phyloP scores from a whole-genome alignment of 2,888 invertebrate species.

The Amphipyra berbera region DNA sequence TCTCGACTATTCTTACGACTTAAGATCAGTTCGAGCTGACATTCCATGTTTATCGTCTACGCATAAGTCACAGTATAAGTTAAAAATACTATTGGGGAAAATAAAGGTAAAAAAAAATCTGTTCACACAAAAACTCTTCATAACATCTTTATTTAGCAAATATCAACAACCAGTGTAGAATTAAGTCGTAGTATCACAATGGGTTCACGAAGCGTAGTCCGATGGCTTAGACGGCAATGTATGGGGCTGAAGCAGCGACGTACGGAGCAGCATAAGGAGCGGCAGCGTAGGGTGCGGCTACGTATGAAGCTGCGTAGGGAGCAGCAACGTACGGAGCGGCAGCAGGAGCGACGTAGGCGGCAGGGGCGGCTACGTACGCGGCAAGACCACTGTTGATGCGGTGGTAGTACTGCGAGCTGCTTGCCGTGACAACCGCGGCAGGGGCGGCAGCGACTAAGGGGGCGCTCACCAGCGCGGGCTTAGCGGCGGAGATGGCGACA shows the following conservation, averaged over 20 bases:
- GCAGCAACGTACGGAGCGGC: conserved; percentile 70
- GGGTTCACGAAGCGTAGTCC: conserved; percentile 18
- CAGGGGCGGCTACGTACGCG: conserved; percentile 83
- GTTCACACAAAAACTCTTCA: conserved; percentile 25
- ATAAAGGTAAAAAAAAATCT: conserved; percentile 8
- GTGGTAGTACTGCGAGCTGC: conserved; percentile 92
- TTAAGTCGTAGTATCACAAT: conserved; percentile 71
- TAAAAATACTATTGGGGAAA: background rate
- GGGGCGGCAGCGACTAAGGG: conserved; percentile 79
- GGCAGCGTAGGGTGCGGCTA: conserved; percentile 58
- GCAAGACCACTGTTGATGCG: conserved; percentile 90
- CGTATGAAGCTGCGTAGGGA: conserved; percentile 61
- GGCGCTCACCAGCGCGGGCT: conserved; percentile 76
- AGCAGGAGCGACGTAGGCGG: conserved; percentile 75
- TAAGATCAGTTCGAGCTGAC: too few relatives aligned
- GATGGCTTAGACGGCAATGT: conserved; percentile 64
- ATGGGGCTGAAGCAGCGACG: conserved; percentile 60
- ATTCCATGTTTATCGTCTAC: too few relatives aligned
- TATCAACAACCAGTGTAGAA: conserved; percentile 31
- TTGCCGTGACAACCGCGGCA: conserved; percentile 90
- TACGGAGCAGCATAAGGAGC: conserved; percentile 33
- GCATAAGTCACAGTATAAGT: too few relatives aligned
- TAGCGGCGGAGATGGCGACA: conserved; percentile 78
- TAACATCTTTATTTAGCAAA: conserved; percentile 37
- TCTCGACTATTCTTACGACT: too few relatives aligned